phyloP scores from a whole-genome alignment of 2,113 vertebrate species.

The Chrysemys picta region DNA sequence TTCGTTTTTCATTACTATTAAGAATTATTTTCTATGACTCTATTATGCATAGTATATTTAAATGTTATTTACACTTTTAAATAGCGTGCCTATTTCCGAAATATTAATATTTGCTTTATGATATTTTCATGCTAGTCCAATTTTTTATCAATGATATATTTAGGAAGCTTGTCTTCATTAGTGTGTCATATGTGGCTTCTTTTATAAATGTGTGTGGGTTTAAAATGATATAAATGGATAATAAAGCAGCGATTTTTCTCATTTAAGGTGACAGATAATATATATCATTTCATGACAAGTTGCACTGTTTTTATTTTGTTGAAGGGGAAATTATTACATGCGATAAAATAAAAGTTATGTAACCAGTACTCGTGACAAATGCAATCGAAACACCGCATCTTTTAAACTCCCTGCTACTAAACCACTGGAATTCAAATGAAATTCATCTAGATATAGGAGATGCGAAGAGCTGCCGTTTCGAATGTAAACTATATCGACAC shows the following conservation, averaged over 20 bases:
- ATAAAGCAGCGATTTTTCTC: neutral
- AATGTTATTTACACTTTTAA: neutral
- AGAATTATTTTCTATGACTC: neutral
- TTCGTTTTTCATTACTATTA: neutral
- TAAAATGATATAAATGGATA: neutral
- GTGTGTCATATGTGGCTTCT: neutral
- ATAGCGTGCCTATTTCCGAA: neutral
- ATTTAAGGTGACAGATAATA: neutral
- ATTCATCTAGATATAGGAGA: neutral
- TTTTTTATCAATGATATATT: neutral
- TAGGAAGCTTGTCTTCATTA: neutral
- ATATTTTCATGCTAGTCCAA: neutral
- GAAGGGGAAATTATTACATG: neutral
- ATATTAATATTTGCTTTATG: neutral
- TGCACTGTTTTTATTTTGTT: constrained; percentile 12
- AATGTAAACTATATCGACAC: neutral
- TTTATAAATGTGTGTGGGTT: neutral
- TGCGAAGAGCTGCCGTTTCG: neutral
- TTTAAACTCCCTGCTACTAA: neutral
- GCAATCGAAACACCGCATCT: neutral
- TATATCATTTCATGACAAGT: neutral
- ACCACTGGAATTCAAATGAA: neutral
- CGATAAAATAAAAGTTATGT: neutral
- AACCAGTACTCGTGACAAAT: neutral
- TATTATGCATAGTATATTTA: neutral